phyloP scores from a whole-genome alignment of 1,140 invertebrate species.

The Branchinecta lynchi region DNA sequence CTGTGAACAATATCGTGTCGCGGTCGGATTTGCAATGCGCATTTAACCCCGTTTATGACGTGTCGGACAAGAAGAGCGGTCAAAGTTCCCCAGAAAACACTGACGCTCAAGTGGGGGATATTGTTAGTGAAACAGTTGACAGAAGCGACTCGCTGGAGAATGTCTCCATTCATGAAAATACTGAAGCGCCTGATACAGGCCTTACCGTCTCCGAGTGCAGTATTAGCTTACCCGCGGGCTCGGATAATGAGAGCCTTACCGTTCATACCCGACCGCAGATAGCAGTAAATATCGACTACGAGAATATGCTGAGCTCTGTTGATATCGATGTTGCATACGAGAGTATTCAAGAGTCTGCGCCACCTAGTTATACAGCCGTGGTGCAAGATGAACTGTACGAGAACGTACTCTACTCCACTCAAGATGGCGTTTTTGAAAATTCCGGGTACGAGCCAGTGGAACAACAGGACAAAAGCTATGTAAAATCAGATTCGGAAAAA shows the following conservation, averaged over 20 bases:
- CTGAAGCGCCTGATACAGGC: conserved; percentile 21
- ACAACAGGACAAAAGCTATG: not conserved
- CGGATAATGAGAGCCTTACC: conserved; percentile 30
- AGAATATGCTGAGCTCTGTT: not conserved
- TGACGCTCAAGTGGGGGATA: conserved; percentile 16
- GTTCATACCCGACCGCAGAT: conserved; percentile 23
- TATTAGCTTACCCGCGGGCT: conserved; percentile 28
- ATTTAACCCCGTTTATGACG: not conserved
- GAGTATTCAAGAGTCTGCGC: not conserved
- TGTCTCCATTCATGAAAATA: conserved; percentile 21
- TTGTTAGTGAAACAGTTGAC: conserved; percentile 12
- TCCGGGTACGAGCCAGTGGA: not conserved
- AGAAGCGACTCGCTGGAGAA: conserved; percentile 16
- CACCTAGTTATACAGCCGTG: conserved; percentile 6
- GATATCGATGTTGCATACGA: not conserved
- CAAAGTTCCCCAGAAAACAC: conserved; percentile 19
- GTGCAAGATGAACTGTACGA: conserved; percentile 16
- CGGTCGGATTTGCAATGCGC: not conserved
- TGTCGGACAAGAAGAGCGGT: not conserved
- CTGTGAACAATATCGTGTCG: not conserved
- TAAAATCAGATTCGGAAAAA: not conserved
- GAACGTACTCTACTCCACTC: conserved; percentile 16
- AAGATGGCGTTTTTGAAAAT: not conserved
- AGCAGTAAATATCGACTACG: not conserved
- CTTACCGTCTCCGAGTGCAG: conserved; percentile 25